These are phyloP conservation scores for Trachymyrmex septentrionalis DNA, from an alignment of 1,140 invertebrate species.

Conservation along the genomic window DNA sequence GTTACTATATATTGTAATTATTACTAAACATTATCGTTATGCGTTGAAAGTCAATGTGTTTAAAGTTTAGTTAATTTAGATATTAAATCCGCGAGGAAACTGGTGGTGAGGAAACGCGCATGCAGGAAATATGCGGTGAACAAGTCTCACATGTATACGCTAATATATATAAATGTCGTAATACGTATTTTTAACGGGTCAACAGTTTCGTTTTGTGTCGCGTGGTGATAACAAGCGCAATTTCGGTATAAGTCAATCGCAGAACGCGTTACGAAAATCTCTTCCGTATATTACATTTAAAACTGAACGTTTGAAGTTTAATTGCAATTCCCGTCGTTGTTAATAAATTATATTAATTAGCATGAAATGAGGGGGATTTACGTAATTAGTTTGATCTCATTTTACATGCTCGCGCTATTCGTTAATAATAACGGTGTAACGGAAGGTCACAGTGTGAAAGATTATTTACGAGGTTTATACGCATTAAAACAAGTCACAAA, in stretches of 20 bases:
- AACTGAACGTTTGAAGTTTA: not conserved
- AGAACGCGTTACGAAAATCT: not conserved
- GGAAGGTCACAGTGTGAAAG: not conserved
- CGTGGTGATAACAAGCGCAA: not conserved
- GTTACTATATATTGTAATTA: not conserved
- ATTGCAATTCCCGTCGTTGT: not conserved
- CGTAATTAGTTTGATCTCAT: slow-evolving; percentile 1
- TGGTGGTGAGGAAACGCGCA: not conserved
- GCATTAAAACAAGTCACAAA: not conserved
- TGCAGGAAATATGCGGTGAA: slow-evolving; percentile 30
- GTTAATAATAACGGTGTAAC: not conserved
- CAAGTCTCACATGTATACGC: not conserved
- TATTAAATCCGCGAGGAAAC: not conserved
- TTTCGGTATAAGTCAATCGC: not conserved
- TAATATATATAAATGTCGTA: not conserved
- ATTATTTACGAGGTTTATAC: not conserved
- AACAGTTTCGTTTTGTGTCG: slow-evolving; percentile 20
- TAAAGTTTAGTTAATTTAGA: not conserved
- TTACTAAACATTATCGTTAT: not conserved
- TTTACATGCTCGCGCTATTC: not conserved
- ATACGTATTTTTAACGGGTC: not conserved
- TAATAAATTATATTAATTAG: not conserved
- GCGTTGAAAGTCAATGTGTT: not conserved
- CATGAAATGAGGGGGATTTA: not conserved
- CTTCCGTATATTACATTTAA: not conserved